Evolutionary conservation across 2,797 vertebrate species (phyloP).

Genomic region (Eulemur rubriventer): DNA sequence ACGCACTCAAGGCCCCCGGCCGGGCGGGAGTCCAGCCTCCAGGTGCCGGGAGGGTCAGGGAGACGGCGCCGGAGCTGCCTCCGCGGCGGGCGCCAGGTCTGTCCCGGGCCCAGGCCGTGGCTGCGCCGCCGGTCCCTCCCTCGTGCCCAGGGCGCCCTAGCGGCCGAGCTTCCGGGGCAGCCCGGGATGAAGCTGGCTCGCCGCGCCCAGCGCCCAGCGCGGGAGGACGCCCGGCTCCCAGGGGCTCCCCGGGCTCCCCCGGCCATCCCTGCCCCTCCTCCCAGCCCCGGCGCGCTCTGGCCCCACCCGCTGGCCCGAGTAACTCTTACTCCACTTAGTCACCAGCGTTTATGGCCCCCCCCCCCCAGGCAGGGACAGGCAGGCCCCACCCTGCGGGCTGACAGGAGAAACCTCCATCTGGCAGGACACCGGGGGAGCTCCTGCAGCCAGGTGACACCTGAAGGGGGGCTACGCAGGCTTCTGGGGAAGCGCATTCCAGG

Average conservation of each 20-base stretch:
- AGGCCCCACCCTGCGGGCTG: neutral
- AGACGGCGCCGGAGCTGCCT: too few relatives aligned
- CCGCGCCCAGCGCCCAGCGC: neutral
- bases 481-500: neutral
- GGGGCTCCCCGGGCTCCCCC: too few relatives aligned
- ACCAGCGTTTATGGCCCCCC: neutral
- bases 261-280: neutral
- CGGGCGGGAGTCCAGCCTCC: neutral
- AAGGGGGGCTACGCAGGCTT: neutral
- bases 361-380: neutral
- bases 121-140: neutral
- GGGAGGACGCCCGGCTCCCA: too few relatives aligned
- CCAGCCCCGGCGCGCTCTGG: fast-evolving
- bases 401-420: neutral
- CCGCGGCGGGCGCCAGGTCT: neutral
- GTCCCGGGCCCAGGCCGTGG: neutral
- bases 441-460: neutral
- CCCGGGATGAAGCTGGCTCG: neutral
- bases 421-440: neutral
- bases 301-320: neutral
- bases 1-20: neutral
- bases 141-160: too few relatives aligned
- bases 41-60: neutral
- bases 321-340: neutral
- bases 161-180: neutral